Evolutionary conservation across 2,113 vertebrate species (phyloP), one percentile per base, ranked within the genome.

Genomic region (Corythornis madagascariensis): DNA sequence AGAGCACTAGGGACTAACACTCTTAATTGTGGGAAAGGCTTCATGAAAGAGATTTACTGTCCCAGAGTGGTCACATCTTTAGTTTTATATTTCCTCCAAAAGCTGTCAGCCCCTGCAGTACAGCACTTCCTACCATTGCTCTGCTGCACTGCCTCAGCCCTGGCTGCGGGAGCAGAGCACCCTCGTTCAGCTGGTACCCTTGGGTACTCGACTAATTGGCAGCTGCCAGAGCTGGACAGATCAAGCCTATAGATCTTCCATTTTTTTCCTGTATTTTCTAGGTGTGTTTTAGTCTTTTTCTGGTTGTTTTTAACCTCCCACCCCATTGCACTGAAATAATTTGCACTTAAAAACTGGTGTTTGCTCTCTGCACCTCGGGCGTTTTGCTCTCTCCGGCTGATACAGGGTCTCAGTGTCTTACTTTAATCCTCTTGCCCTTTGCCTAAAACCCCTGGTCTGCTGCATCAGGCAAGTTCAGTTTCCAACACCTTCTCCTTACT

Each of bases 21-120:
- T 95, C 78, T 90, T 91, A 94, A 95, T 94, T 95, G 95, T 96
- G 96, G 95, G 95, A 96, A 96, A 91, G 78, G 89, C 92, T 93
- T 96, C 92, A 83, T 93, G 92, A 94, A 89, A 93, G 87, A 94
- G 91, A 95, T 93, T 95, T 96, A 95, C 94, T 95, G 92, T 96
- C 95, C 92, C 94, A 91, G 84, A 96, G 96, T 89, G 96, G 92
- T 94, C 95, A 95, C 95, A 94, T 93, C 96, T 93, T 93, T 76
- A 85, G 91, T 96, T 96, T 96, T 96, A 96, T 95, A 53, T 95
- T 95, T 96, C 94, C 90, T 96, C 91, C 78, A 48, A 64, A 84
- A 88, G 75, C 16, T 94, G 92, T 93, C 87, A 86, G 53, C 71
- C 84, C 33, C 56, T 80, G 89, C 65, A 74, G 69, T 48, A 60